phyloP scores from a whole-genome alignment of 2,797 vertebrate genomes.

The Epinephelus coioides region DNA sequence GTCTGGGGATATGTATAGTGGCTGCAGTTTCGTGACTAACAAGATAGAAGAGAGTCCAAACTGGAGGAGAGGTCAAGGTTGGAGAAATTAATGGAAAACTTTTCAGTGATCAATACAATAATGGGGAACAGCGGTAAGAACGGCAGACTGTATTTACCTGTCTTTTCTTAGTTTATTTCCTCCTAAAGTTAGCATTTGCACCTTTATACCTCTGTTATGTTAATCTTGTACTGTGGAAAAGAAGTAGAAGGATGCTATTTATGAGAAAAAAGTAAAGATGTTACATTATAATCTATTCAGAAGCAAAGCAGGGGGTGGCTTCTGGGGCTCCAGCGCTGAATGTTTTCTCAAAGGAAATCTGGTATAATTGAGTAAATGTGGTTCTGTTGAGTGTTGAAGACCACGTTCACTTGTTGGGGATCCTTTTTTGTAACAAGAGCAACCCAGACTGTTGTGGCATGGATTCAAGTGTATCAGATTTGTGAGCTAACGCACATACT shows the following conservation, averaged over 20 bases:
- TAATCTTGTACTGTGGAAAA: neutral
- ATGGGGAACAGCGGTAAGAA: neutral
- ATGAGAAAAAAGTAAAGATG: too few relatives aligned
- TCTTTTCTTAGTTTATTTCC: neutral
- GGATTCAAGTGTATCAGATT: too few relatives aligned
- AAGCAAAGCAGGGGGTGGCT: too few relatives aligned
- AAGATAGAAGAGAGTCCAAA: conserved; percentile 24
- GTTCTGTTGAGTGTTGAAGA: too few relatives aligned
- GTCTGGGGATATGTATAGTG: neutral
- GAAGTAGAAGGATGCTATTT: neutral
- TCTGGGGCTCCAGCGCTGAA: too few relatives aligned
- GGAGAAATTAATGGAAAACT: conserved; percentile 26
- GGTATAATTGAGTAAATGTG: too few relatives aligned
- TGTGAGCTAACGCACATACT: too few relatives aligned
- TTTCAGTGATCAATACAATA: conserved; percentile 25
- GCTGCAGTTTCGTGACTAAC: conserved; percentile 16
- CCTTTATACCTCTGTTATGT: neutral
- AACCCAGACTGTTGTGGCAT: too few relatives aligned
- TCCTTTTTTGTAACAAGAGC: too few relatives aligned
- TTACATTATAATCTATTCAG: too few relatives aligned
- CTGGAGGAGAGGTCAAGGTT: conserved; percentile 43
- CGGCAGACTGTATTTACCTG: neutral
- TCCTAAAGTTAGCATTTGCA: neutral
- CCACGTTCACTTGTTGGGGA: too few relatives aligned
- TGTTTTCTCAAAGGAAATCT: too few relatives aligned